Conservation (phyloP, 2,113 vertebrate genomes). For the Chrysochloris asiatica region DNA sequence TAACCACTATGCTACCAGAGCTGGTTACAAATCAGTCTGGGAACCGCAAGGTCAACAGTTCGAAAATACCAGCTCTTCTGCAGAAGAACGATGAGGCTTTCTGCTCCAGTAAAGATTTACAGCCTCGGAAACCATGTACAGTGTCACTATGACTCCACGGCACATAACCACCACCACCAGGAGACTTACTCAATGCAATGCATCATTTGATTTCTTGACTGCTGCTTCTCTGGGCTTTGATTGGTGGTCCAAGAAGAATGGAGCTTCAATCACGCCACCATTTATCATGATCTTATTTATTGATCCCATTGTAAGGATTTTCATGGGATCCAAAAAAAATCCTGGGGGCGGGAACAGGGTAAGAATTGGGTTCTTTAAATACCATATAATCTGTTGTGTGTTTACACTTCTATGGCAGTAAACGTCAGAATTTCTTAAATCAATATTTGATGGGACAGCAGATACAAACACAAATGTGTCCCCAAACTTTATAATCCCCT, state of each 20-base stretch:
- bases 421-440: constrained; percentile 17
- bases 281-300: neutral
- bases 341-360: neutral
- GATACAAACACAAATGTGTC: constrained; percentile 27
- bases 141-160: no score
- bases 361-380: constrained; percentile 27
- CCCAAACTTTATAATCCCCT: neutral
- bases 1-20: no score
- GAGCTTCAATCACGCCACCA: neutral
- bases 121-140: no score
- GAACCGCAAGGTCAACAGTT: no score
- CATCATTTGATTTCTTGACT: neutral
- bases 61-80: no score
- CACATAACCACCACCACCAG: no score
- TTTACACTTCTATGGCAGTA: neutral
- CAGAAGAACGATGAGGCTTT: no score
- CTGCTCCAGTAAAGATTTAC: no score
- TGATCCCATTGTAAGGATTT: neutral
- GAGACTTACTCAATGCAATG: neutral
- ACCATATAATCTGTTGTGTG: neutral
- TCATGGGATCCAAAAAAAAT: neutral
- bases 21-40: no score
- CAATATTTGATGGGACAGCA: constrained; percentile 29
- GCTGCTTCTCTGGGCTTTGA: neutral
- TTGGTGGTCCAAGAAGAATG: neutral